Conservation (phyloP, 2,888 invertebrate genomes). For the Sisyra nigra region DNA sequence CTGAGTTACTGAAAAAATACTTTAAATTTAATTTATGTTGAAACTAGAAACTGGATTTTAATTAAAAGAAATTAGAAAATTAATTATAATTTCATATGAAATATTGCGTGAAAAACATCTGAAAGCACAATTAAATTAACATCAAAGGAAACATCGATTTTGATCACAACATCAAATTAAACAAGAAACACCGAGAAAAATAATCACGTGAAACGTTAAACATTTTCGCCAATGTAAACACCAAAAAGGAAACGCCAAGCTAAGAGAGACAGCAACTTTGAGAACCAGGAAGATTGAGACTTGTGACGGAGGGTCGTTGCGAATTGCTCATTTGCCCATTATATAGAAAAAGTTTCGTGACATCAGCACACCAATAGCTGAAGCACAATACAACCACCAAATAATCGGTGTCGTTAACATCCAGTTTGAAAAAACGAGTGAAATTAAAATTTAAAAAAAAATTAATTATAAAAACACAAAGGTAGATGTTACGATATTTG, state of each 20-base stretch:
- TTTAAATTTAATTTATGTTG: no score
- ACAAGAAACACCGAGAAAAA: background rate
- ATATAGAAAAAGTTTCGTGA: background rate
- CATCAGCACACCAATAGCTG: no score
- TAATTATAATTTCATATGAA: no score
- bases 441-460: no score
- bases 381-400: no score
- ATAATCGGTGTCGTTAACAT: no score
- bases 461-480: no score
- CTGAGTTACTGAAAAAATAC: no score
- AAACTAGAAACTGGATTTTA: no score
- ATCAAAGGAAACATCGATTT: background rate
- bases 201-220: background rate
- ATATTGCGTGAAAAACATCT: background rate
- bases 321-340: constrained; percentile 7
- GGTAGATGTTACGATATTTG: no score
- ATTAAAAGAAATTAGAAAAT: no score
- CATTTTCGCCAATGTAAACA: background rate
- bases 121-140: background rate
- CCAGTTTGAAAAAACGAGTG: no score
- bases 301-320: constrained; percentile 6
- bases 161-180: background rate
- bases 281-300: constrained; percentile 9
- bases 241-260: constrained; percentile 6
- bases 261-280: constrained; percentile 7